Base-by-base conservation (phyloP, 2,888 invertebrate species). In the Leptinotarsa juncta region DNA sequence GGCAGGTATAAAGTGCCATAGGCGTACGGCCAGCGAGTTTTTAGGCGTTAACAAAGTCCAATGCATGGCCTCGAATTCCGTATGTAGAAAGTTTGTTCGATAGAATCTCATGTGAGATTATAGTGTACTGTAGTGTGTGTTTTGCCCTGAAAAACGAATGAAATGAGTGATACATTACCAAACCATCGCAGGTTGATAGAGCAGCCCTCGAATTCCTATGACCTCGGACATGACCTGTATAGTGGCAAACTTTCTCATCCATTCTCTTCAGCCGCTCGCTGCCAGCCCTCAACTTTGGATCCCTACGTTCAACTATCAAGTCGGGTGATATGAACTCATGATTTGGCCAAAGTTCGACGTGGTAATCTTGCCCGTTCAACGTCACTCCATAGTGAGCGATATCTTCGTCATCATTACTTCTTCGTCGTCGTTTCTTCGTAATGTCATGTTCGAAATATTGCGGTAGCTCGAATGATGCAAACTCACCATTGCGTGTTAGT, bases 311-410 rank as follows among this genome's bases (percentile, higher is more conserved):
- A 53, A 85, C 77, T 57, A 88, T 82, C 65, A 86, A 80, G 76
- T 85, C 80, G 3, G 90, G 90, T 4, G 90, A 88, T 70, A 91
- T 81, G 74, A 91, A 88, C 18, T 86, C 87, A 79, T 89, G 88
- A 82, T 90, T 90, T 3, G 91, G 90, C 83, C 85, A 88, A 53
- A 91, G 82, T 76, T 89, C 88, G 60, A 90, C 79, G 68, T 89
- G 88, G 76, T 89, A 87, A 69, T 87, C 84, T 60, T 80, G 77
- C 5, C 82, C 85, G 67, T 86, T 81, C 51, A 88, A 75, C 53
- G 80, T 77, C 7, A 88, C 71, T 50, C 86, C 86, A 78, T 88
- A 88, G 74, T 86, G 82, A 4, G 87, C 80, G 53, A 78, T 71
- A 55, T 84, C 81, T 32, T 83, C 80, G 73, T 87, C 83, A 2